Base-by-base conservation (phyloP, 2,113 vertebrate species). In the Origma solitaria region DNA sequence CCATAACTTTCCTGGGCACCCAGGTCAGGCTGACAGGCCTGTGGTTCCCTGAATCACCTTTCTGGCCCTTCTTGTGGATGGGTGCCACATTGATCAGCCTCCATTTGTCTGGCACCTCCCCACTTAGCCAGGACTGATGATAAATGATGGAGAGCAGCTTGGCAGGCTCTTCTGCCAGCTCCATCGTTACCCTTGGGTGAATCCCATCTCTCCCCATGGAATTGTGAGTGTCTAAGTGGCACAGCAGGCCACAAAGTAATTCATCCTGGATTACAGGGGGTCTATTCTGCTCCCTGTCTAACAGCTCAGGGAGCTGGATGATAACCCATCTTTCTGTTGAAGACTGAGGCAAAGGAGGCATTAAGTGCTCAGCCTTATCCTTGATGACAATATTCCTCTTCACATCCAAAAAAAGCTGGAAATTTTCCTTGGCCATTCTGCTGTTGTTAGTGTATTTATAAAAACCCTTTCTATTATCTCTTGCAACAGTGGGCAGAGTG, bases 81-180 rank as follows among this genome's bases (percentile, higher is more conserved):
- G 1, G 15, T 4, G 0, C 35, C 49, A 40, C 42, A 42, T 0
- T 35, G 35, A 30, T 24, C 16, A 87, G 35, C 24, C 6, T 70
- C 7, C 1, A 1, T 11, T 31, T 27, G 23, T 38, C 33, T 61
- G 24, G 40, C 14, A 47, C 21, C 13, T 64, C 11, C 16, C 40
- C 3, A 1, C 7, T 22, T 25, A 49, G 21, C 35, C 42, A 80
- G 42, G 14, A 88, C 21, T 35, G 25, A n/a, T 80, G 17, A 80
- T 7, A 88, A 88, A 56, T 13, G 11, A 64, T 18, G 13, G 50
- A 49, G 13, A 42, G 7, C 17, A 35, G 21, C 35, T 80, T 56
- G n/a, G 20, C 20, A 12, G 56, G 21, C 35, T 56, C 35, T 49
- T 56, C 65, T 64, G 25, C 11, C 49, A 79, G 20, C n/a, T 71